phyloP scores from a whole-genome alignment of 1,140 invertebrate species.

The Melanaphis sacchari region DNA sequence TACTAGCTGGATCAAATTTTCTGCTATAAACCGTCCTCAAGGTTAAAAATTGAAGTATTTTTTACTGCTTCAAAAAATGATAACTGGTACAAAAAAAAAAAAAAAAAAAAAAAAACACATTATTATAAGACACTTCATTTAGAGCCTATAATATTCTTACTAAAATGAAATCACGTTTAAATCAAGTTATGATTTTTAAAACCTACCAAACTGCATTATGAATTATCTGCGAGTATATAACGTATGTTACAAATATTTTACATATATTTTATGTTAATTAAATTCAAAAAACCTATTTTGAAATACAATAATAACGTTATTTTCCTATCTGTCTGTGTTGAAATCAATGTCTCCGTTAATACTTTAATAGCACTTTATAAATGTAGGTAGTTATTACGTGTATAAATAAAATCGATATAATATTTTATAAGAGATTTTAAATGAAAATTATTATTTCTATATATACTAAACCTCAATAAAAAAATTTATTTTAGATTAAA shows the following conservation, averaged over 20 bases:
- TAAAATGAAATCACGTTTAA: neutral
- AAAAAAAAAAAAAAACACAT: neutral
- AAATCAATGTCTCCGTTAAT: neutral
- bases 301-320: neutral
- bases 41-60: neutral
- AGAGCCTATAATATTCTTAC: neutral
- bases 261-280: neutral
- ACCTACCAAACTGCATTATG: neutral
- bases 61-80: neutral
- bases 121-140: neutral
- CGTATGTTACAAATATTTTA: neutral
- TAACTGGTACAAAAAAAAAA: neutral
- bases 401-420: neutral
- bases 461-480: neutral
- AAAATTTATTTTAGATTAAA: neutral
- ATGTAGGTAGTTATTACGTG: neutral
- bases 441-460: neutral
- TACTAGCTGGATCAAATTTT: neutral
- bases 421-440: neutral
- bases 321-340: neutral
- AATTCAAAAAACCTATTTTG: neutral
- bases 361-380: neutral
- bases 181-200: neutral
- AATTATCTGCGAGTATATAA: neutral
- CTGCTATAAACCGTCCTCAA: neutral